A percentile compares a stretch with the other conserved stretches of the same genome.
These are phyloP conservation scores for Coregonus ussuriensis DNA, from an alignment of 2,797 vertebrate genomes.

Conservation along the genomic window DNA sequence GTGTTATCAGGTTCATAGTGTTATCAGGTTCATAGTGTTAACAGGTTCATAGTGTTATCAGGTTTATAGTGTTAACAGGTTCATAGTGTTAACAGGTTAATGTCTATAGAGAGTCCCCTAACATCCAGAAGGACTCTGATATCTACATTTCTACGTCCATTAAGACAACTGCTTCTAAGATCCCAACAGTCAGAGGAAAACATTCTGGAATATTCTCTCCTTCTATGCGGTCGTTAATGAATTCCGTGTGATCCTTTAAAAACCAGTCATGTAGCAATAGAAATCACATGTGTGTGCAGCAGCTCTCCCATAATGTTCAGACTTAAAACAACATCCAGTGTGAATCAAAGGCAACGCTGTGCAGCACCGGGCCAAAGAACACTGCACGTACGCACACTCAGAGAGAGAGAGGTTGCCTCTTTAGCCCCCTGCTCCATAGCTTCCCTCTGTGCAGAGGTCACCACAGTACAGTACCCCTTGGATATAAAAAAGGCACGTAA, in stretches of 20 bases:
- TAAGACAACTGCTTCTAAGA: slow-evolving; percentile 31
- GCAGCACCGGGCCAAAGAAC: slow-evolving; percentile 43
- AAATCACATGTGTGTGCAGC: slow-evolving; percentile 23
- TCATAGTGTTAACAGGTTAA: no score
- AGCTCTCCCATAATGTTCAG: no score
- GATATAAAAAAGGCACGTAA: no score
- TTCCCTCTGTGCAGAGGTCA: no score
- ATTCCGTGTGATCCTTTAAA: slow-evolving; percentile 41
- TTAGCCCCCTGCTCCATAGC: no score
- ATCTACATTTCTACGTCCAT: slow-evolving; percentile 9
- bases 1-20: no score
- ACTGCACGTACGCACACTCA: slow-evolving; percentile 42
- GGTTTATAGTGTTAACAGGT: no score
- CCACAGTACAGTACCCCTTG: no score
- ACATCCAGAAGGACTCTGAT: slow-evolving; percentile 25
- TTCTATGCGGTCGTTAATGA: slow-evolving; percentile 39
- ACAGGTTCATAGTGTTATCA: no score
- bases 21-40: no score
- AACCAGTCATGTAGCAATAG: background rate
- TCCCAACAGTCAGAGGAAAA: slow-evolving; percentile 18
- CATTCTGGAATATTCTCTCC: slow-evolving; percentile 21
- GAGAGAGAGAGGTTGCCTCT: no score
- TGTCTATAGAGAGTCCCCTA: background rate
- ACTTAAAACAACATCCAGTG: no score
- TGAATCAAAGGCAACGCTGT: slow-evolving; percentile 46